Percentiles rank a stretch among this genome's conserved stretches.
phyloP scores from a whole-genome alignment of 2,888 invertebrate species.

The Eueremaeus valkanovi region DNA sequence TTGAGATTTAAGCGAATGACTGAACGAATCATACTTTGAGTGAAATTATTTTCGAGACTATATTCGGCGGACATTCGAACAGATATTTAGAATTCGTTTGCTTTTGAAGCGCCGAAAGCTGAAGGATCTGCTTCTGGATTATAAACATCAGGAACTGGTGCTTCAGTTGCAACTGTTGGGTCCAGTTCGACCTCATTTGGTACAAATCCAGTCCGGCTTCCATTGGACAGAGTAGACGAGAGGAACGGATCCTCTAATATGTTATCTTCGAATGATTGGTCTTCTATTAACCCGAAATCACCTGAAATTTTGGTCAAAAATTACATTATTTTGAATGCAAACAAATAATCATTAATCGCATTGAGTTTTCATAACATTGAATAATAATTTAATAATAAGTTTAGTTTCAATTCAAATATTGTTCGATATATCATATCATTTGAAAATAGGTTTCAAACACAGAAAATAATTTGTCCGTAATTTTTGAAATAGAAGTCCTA shows the following conservation, averaged over 20 bases:
- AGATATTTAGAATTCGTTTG: constrained; percentile 16
- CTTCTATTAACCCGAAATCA: constrained; percentile 28
- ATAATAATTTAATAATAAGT: not conserved
- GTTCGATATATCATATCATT: constrained; percentile 17
- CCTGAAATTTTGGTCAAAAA: constrained; percentile 17
- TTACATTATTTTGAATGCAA: not conserved
- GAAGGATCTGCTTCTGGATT: constrained; percentile 25
- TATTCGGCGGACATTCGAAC: not conserved
- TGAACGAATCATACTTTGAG: not conserved
- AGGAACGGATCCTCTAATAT: constrained; percentile 15
- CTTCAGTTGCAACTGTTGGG: constrained; percentile 17
- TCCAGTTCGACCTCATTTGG: constrained; percentile 29
- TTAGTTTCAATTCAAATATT: not conserved
- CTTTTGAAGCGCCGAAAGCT: constrained; percentile 26
- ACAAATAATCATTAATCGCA: not conserved
- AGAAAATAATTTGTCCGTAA: not conserved
- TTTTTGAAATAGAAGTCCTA: not conserved
- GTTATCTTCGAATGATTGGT: constrained; percentile 2
- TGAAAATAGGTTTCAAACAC: not conserved
- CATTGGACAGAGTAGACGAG: not conserved
- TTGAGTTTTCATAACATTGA: too few species aligned
- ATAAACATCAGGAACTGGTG: constrained; percentile 12
- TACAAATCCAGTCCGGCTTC: constrained; percentile 16
- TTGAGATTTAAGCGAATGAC: not conserved
- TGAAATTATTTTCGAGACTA: not conserved